Percentiles rank a stretch among this genome's conserved stretches.
Evolutionary conservation across 2,888 invertebrate genomes (phyloP).

Genomic region (Graphium colonna): DNA sequence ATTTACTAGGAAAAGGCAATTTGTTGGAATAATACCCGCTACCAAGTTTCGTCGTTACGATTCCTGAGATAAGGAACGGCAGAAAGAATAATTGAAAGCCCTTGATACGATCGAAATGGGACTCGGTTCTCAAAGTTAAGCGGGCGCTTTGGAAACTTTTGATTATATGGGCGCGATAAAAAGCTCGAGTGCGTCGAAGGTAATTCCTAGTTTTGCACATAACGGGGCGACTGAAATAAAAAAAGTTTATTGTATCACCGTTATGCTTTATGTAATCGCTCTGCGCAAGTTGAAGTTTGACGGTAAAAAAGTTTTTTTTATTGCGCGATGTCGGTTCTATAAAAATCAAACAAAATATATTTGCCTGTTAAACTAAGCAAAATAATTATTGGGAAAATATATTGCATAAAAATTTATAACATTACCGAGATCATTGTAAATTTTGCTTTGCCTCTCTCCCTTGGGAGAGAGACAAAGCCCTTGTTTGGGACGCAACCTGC

Average conservation of each 20-base stretch:
- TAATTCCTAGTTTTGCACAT: slow-evolving; percentile 13
- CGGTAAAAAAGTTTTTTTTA: neutral
- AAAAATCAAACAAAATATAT: no score
- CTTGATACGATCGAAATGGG: slow-evolving; percentile 1
- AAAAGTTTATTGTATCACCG: neutral
- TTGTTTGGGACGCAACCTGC: no score
- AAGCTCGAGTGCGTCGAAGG: slow-evolving; percentile 6
- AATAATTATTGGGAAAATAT: no score
- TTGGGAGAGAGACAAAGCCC: no score
- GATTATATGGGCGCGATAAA: slow-evolving; percentile 16
- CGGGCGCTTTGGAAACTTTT: slow-evolving; percentile 12
- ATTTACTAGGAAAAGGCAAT: slow-evolving; percentile 3
- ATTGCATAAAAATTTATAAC: no score
- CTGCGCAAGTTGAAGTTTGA: neutral
- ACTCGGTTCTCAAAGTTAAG: slow-evolving; percentile 7
- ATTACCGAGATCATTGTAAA: no score
- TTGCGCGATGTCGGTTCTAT: neutral
- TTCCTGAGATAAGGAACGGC: slow-evolving; percentile 7
- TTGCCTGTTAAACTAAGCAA: no score
- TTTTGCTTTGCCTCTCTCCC: no score
- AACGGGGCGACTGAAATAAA: neutral
- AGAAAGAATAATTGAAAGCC: slow-evolving; percentile 9
- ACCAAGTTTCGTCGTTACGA: slow-evolving; percentile 10
- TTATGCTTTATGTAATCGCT: neutral
- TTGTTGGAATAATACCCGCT: slow-evolving; percentile 1